These are phyloP conservation scores for Clanis bilineata DNA, from an alignment of 2,888 invertebrate species.

Conservation along the genomic window DNA sequence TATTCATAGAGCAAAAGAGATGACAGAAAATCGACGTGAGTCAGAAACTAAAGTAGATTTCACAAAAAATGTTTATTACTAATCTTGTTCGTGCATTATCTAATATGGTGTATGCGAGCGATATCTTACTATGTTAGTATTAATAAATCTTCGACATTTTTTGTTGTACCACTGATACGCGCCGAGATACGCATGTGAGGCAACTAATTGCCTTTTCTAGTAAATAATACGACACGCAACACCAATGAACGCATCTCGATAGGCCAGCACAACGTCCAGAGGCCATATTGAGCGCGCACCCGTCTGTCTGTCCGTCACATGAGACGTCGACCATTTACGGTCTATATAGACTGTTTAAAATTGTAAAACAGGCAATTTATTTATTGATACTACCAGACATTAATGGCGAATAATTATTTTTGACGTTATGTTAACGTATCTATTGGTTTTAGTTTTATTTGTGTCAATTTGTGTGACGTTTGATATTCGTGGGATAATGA, in stretches of 20 bases:
- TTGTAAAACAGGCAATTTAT: constrained; percentile 70
- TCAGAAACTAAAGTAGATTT: background rate
- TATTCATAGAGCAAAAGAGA: background rate
- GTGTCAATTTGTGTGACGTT: background rate
- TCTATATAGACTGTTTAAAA: constrained; percentile 42
- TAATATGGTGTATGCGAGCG: constrained; percentile 5
- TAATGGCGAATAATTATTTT: constrained; percentile 58
- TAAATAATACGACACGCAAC: constrained; percentile 16
- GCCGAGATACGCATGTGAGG: constrained; percentile 12
- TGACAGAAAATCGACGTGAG: constrained; percentile 1
- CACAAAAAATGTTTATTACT: background rate
- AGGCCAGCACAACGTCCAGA: constrained; percentile 32
- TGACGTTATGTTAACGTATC: constrained; percentile 39
- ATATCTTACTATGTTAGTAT: constrained; percentile 12
- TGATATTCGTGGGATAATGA: no score
- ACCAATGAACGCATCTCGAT: constrained; percentile 34
- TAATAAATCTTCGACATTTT: constrained; percentile 7
- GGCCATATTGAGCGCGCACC: constrained; percentile 42
- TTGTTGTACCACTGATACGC: constrained; percentile 9
- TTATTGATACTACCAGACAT: constrained; percentile 44
- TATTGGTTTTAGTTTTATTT: constrained; percentile 17
- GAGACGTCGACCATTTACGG: constrained; percentile 55
- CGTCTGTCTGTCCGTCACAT: constrained; percentile 65
- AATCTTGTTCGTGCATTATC: background rate
- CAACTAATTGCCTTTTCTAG: constrained; percentile 18